These are phyloP conservation scores for Hofmannophila pseudospretella DNA, from an alignment of 2,888 invertebrate species.

Conservation along the genomic window DNA sequence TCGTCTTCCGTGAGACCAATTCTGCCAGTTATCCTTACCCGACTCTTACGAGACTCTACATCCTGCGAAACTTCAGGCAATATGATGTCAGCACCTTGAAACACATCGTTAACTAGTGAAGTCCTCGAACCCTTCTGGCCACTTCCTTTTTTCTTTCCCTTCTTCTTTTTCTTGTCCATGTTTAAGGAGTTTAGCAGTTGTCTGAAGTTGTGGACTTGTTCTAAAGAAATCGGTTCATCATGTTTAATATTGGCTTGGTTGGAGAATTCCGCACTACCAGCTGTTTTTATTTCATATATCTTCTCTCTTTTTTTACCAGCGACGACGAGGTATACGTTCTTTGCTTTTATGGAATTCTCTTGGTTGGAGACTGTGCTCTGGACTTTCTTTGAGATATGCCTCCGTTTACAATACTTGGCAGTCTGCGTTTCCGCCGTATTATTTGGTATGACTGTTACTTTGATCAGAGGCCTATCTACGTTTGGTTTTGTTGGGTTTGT, in stretches of 20 bases:
- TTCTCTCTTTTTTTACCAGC: conserved; percentile 38
- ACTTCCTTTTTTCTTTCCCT: conserved; percentile 11
- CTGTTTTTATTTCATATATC: conserved; percentile 44
- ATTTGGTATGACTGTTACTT: conserved; percentile 47
- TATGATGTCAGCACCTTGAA: conserved; percentile 4
- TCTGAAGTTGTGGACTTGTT: conserved; percentile 28
- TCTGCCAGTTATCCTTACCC: conserved; percentile 47
- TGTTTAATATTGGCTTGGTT: conserved; percentile 23
- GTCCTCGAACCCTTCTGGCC: neutral
- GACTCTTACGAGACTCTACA: conserved; percentile 25
- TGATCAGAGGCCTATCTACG: conserved; percentile 36
- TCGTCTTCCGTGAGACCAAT: conserved; percentile 50
- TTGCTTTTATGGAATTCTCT: conserved; percentile 37
- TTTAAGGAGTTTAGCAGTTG: conserved; percentile 37
- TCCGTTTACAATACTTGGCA: conserved; percentile 23
- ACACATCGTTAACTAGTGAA: conserved; percentile 9
- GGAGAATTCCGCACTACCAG: conserved; percentile 40
- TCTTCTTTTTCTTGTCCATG: conserved; percentile 46
- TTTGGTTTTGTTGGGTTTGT: conserved; percentile 7
- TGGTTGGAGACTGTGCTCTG: conserved; percentile 38
- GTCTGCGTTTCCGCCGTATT: conserved; percentile 28
- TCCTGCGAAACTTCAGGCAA: conserved; percentile 3
- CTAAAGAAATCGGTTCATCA: conserved; percentile 34
- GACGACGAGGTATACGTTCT: conserved; percentile 39
- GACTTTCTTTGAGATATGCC: conserved; percentile 23